A percentile compares a stretch with the other conserved stretches of the same genome.
Conservation (phyloP, 2,113 vertebrate genomes). For the Oceanites oceanicus region DNA sequence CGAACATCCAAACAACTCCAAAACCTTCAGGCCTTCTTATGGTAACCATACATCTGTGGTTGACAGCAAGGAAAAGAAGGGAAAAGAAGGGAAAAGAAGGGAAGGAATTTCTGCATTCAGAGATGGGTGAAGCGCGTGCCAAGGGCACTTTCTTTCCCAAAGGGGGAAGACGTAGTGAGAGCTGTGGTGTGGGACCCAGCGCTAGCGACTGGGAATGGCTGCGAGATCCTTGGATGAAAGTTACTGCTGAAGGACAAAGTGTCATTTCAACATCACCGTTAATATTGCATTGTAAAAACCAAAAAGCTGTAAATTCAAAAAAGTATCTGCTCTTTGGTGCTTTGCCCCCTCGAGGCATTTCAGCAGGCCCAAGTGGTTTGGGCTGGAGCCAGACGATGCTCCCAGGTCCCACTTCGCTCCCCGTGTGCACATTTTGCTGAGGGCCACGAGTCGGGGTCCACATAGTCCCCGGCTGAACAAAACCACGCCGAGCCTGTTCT, state of each 20-base stretch:
- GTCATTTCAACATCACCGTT: neutral
- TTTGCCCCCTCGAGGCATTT: neutral
- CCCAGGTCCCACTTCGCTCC: accelerated
- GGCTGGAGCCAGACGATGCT: accelerated
- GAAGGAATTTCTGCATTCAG: constrained; percentile 25
- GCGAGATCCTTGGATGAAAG: neutral
- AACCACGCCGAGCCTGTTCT: accelerated
- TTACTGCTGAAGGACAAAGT: neutral
- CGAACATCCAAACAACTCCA: constrained; percentile 4
- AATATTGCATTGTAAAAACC: neutral
- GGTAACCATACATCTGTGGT: neutral
- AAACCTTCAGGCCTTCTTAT: neutral
- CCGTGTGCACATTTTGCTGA: accelerated
- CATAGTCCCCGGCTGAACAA: neutral
- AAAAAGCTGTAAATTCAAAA: neutral
- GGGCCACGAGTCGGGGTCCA: accelerated
- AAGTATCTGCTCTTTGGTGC: neutral
- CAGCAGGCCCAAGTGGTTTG: neutral
- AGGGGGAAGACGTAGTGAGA: neutral
- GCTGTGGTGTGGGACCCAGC: neutral
- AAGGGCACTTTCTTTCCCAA: neutral
- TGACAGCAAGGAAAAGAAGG: neutral
- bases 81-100: neutral
- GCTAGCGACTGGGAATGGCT: accelerated
- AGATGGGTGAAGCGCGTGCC: neutral